Percentiles rank a stretch among this genome's conserved stretches.
These are phyloP conservation scores for Fragum whitleyi DNA, from an alignment of 2,888 invertebrate species.

Conservation along the genomic window DNA sequence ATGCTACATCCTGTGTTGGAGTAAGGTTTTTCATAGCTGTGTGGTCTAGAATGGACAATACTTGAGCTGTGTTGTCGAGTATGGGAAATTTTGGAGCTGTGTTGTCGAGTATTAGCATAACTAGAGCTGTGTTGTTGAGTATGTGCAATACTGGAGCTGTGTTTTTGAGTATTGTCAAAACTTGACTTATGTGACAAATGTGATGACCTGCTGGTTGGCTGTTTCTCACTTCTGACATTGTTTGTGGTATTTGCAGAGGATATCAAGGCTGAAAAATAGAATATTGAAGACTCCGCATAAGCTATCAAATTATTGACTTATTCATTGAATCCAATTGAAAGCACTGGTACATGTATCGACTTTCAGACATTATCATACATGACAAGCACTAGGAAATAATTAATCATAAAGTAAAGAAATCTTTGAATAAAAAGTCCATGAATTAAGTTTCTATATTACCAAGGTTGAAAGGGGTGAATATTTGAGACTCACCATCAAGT, in stretches of 20 bases:
- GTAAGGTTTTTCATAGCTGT: not conserved
- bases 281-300: not conserved
- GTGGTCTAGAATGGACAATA: not conserved
- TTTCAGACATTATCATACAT: too few relatives aligned
- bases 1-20: not conserved
- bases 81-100: not conserved
- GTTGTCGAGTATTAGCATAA: not conserved
- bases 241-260: not conserved
- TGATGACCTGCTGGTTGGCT: not conserved
- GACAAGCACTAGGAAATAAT: too few relatives aligned
- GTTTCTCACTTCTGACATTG: not conserved
- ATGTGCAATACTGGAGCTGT: not conserved
- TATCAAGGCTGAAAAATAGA: not conserved
- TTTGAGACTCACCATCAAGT: too few relatives aligned
- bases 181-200: not conserved
- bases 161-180: too few relatives aligned
- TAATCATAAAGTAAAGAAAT: too few relatives aligned
- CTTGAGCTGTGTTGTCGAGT: not conserved
- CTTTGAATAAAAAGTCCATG: too few relatives aligned
- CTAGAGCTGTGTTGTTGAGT: not conserved
- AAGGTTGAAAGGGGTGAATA: too few relatives aligned
- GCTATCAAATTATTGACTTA: too few relatives aligned
- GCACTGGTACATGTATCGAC: too few relatives aligned
- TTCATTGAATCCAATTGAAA: too few relatives aligned
- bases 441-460: too few relatives aligned